Evolutionary conservation across 2,797 vertebrate species (phyloP), one percentile per base, ranked within the genome.

Genomic region (Labeo calbasu): DNA sequence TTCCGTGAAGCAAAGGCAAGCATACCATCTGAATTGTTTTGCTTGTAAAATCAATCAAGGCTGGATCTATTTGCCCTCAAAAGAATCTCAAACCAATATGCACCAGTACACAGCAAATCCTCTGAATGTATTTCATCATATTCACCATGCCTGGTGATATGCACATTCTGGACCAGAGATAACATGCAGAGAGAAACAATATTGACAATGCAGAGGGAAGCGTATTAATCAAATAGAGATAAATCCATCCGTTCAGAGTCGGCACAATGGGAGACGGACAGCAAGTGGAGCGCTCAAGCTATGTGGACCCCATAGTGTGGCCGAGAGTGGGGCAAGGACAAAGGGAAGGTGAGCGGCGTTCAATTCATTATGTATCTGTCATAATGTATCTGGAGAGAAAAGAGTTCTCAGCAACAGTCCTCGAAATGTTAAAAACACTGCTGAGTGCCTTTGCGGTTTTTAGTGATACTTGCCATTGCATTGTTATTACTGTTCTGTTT

Each of bases 151-250:
- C 59, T 68, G 77, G 28, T 13, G 76, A 71, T 81, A 53, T 88
- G 76, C 57, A 70, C 84, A 85, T 85, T 69, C 71, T 68, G 43
- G 46, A 65, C 69, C 48, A 78, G 25, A 82, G 71, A 87, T 81
- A 81, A 79, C 59, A 71, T 65, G 50, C 70, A 85, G 81, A 79
- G 55, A 85, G 69, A 81, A 80, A 84, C 50, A 84, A 75, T 84
- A 85, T 78, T 86, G 79, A 79, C 82, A 83, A 81, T 75, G 76
- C 69, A 76, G 53, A 85, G 79, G 59, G 76, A 84, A 28, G 63
- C 43, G 59, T 86, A 84, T 86, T 87, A 87, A 87, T 87, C 84
- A 86, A 88, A 85, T 65, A 86, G 43, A 84, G 84, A 88, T 72
- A 83, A 89, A 84, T 84, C 75, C 77, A 81, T 87, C 79, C 59